Evolutionary conservation across 2,113 vertebrate genomes (phyloP), one percentile per base, ranked within the genome.

Genomic region (Baryphthengus martii): DNA sequence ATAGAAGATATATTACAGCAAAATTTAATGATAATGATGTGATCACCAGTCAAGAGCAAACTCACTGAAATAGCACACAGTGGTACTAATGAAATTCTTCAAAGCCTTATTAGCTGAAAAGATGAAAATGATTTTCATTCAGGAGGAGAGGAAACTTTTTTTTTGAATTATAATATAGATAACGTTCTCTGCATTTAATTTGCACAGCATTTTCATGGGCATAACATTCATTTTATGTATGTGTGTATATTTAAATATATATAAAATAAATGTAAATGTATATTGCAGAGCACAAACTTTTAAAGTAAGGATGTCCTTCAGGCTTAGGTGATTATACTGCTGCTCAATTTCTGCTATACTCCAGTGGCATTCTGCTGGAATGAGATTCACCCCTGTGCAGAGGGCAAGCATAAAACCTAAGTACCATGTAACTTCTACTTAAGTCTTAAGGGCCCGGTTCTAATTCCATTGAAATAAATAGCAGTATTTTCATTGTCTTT

Each of bases 391-490:
- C 92, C 72, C 85, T 53, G 93, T 40, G 82, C 78, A 85, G 39
- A 95, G 95, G 88, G 85, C 91, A 95, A 93, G 85, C 96, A 96
- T 96, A 96, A 96, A 97, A 94, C 68, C 82, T 44, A 95, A 96
- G 85, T 52, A 93, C 94, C 95, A 90, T 95, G 90, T 78, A 95
- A 90, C 92, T 66, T 67, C 87, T 93, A 80, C 85, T 95, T 93
- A 89, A 73, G 66, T 89, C 80, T 95, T 89, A 89, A 77, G 82
- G 79, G 93, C 39, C 79, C 67, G 62, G 45, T 63, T 88, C 74
- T 90, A 90, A 95, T 90, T 70, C 72, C 44, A 62, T 20, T 88
- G 79, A 94, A 95, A 93, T 93, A 97, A 95, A 94, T n/a, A 95
- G 87, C 74, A 88, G 55, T 79, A 88, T 75, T 91, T 89, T 94